A percentile compares a stretch with the other conserved stretches of the same genome.
Conservation (phyloP, 2,797 vertebrate genomes). For the Myiotriccus ornatus region DNA sequence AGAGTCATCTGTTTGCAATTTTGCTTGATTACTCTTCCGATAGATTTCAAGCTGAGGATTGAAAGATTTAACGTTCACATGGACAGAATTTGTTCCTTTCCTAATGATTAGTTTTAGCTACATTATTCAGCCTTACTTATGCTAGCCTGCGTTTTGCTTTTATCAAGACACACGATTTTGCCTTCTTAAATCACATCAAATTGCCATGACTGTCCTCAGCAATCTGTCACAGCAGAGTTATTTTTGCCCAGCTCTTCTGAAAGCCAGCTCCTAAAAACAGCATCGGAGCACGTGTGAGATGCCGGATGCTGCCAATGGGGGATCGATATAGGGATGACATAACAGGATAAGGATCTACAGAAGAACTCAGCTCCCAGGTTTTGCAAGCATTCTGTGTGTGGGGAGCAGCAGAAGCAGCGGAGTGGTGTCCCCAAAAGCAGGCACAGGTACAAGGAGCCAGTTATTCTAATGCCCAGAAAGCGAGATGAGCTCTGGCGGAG, state of each 20-base stretch:
- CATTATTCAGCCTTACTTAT: not conserved
- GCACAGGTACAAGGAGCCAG: not conserved
- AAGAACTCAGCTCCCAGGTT: not conserved
- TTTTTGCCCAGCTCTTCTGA: not conserved
- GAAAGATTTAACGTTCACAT: not conserved
- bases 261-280: not conserved
- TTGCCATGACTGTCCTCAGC: not conserved
- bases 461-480: not conserved
- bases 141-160: not conserved
- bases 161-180: not conserved
- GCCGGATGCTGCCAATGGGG: not conserved
- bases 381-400: not conserved
- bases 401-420: not conserved
- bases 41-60: conserved; percentile 12
- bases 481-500: not conserved
- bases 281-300: not conserved
- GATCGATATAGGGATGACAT: not conserved
- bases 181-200: not conserved
- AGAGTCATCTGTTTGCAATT: conserved; percentile 39
- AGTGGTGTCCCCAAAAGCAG: not conserved
- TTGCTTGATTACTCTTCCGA: not conserved
- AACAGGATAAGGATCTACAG: not conserved
- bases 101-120: not conserved
- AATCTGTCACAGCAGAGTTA: not conserved
- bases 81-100: not conserved